Conservation (phyloP, 2,888 invertebrate species). For the Steinernema carpocapsae region DNA sequence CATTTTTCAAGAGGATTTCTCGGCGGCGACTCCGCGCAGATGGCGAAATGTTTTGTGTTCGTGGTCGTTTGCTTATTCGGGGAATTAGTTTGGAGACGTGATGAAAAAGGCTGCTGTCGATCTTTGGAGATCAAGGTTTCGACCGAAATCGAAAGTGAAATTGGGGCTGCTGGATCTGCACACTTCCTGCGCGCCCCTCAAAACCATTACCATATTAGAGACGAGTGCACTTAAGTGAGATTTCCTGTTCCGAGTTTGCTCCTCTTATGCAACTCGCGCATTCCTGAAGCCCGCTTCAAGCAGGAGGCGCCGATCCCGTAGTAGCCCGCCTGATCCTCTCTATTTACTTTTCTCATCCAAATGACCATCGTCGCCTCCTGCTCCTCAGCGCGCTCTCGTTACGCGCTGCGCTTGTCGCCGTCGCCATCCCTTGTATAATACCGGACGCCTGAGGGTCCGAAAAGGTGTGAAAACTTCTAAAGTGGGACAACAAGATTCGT, state of each 20-base stretch:
- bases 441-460: constrained; percentile 30
- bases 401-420: not conserved
- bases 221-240: constrained; percentile 9
- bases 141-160: too few species aligned
- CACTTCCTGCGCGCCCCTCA: too few species aligned
- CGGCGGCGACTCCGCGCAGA: not conserved
- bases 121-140: too few species aligned
- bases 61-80: too few species aligned
- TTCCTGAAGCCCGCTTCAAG: not conserved
- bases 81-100: too few species aligned
- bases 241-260: constrained; percentile 26
- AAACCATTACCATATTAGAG: not conserved
- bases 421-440: constrained; percentile 15
- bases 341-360: constrained; percentile 33
- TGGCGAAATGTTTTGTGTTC: not conserved
- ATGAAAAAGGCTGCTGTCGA: too few species aligned
- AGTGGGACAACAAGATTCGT: constrained; percentile 23
- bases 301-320: not conserved
- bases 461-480: constrained; percentile 8
- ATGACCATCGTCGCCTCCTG: constrained; percentile 5
- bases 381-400: not conserved
- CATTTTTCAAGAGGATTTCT: constrained; percentile 21
- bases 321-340: not conserved
- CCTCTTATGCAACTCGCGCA: constrained; percentile 30
- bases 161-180: too few species aligned